Percentiles rank a stretch among this genome's conserved stretches.
phyloP scores from a whole-genome alignment of 2,888 invertebrate species.

The Camptogramma bilineatum region DNA sequence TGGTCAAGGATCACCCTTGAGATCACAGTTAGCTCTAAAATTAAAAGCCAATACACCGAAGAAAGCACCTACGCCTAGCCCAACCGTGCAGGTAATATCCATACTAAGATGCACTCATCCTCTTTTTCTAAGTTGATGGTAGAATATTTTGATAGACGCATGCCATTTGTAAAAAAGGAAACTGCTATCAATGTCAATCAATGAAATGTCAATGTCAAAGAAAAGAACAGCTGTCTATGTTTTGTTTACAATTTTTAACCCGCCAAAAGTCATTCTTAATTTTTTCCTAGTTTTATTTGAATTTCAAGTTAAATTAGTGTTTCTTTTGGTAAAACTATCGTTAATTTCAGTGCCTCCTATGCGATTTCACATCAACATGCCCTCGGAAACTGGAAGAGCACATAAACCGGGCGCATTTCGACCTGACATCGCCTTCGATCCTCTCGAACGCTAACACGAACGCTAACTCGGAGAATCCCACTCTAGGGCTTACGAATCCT shows the following conservation, averaged over 20 bases:
- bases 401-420: slow-evolving; percentile 93
- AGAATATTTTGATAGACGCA: background rate
- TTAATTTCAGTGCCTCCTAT: slow-evolving; percentile 89
- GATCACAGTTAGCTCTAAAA: slow-evolving; percentile 89
- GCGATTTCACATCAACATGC: slow-evolving; percentile 90
- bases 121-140: background rate
- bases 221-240: slow-evolving; percentile 10
- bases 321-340: slow-evolving; percentile 2
- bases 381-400: slow-evolving; percentile 92
- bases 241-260: slow-evolving; percentile 21
- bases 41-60: slow-evolving; percentile 86
- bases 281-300: slow-evolving; percentile 4
- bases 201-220: too few relatives aligned
- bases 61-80: slow-evolving; percentile 76
- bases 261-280: slow-evolving; percentile 23
- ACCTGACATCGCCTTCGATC: slow-evolving; percentile 90
- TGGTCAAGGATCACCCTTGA: slow-evolving; percentile 90
- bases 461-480: slow-evolving; percentile 67
- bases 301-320: background rate
- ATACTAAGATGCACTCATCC: background rate
- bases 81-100: slow-evolving; percentile 74
- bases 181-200: slow-evolving; percentile 17
- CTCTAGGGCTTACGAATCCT: slow-evolving; percentile 63
- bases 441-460: slow-evolving; percentile 66
- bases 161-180: background rate